These are phyloP conservation scores for Tetraneura akinire DNA, from an alignment of 1,140 invertebrate genomes.

Conservation along the genomic window DNA sequence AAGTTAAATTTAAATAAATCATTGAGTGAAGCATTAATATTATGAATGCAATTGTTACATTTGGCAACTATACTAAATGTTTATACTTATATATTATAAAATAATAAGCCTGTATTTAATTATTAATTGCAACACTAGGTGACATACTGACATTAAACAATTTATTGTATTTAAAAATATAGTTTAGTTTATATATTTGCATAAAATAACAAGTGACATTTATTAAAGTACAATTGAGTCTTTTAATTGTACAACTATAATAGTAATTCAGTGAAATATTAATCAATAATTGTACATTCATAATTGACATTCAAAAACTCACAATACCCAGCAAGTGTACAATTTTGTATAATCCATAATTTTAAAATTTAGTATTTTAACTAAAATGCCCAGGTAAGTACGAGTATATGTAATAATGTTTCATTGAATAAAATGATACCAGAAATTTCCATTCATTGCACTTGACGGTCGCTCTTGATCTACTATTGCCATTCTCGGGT, in stretches of 20 bases:
- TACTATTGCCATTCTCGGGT: slow-evolving; percentile 47
- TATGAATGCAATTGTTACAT: slow-evolving; percentile 1
- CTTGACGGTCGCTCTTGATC: slow-evolving; percentile 45
- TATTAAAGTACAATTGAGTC: neutral
- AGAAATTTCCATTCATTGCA: slow-evolving; percentile 51
- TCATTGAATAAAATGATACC: slow-evolving; percentile 50
- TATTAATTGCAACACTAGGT: slow-evolving; percentile 33
- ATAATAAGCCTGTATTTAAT: slow-evolving; percentile 33
- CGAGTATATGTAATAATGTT: slow-evolving; percentile 46
- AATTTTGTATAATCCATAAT: slow-evolving; percentile 16
- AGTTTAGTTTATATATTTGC: too few species aligned
- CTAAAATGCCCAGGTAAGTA: slow-evolving; percentile 38
- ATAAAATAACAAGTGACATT: slow-evolving; percentile 14
- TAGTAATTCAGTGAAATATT: slow-evolving; percentile 9
- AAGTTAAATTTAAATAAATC: slow-evolving; percentile 9
- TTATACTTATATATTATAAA: neutral
- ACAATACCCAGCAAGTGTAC: slow-evolving; percentile 16
- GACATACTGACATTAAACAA: neutral
- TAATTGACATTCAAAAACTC: slow-evolving; percentile 22
- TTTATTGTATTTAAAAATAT: neutral
- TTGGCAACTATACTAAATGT: slow-evolving; percentile 33
- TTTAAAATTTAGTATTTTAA: slow-evolving; percentile 30
- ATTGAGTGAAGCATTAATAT: slow-evolving; percentile 13
- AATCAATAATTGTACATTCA: slow-evolving; percentile 18
- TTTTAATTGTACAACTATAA: slow-evolving; percentile 18